Base-by-base conservation (phyloP, 2,888 invertebrate species). In the Nymphalis urticae region DNA sequence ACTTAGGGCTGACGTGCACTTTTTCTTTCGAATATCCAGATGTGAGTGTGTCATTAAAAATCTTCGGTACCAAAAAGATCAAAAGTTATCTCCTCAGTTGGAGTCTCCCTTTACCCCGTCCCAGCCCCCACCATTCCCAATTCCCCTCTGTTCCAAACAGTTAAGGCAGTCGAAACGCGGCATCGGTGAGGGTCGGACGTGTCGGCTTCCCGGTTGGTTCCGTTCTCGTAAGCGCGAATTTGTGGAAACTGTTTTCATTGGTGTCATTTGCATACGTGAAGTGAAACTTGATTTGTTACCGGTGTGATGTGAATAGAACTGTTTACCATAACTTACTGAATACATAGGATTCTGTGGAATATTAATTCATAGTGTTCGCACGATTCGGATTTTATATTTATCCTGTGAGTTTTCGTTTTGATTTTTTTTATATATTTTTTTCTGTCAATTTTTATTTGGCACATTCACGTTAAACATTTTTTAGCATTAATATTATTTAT, bases 41-140 rank as follows among this genome's bases (percentile, higher is more conserved):
- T 92, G 90, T 87, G 89, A 83, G 86, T 86, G 87, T 88, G 87
- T 91, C 92, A 92, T 92, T 92, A 90, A 90, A 92, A 90, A 90
- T 56, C 89, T 87, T 85, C 89, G 82, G 84, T 82, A 86, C 88
- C 87, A 89, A 90, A 92, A 90, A 92, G 92, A 91, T 92, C 91
- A 90, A 91, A 92, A 92, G 90, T 92, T 92, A 90, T 91, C 89
- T 89, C 84, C 84, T 87, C 83, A 78, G 85, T 82, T 86, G 83
- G 85, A 87, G 86, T 79, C 82, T 83, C 83, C 81, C 80, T 81
- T 80, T 83, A 77, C 81, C 82, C 81, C 84, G 79, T 80, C 82
- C 82, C 82, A 75, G 77, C 82, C 84, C 85, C 85, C 84, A 80
- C 77, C 74, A 76, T 79, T 83, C 83, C 81, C 82, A 75, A 80